Conservation (phyloP, 2,888 invertebrate genomes). For the Sepiola atlantica region DNA sequence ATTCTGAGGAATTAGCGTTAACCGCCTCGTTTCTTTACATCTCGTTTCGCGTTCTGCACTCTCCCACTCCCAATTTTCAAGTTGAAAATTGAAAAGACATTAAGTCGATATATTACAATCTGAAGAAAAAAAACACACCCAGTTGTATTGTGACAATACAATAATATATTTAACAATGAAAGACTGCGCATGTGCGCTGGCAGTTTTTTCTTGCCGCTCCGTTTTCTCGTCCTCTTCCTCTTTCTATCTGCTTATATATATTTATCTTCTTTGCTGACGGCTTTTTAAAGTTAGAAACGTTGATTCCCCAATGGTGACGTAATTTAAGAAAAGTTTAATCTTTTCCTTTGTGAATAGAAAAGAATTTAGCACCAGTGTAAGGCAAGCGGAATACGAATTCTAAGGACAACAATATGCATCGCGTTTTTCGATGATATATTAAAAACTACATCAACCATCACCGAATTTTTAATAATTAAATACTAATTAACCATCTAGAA, state of each 20-base stretch:
- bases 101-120: slow-evolving; percentile 32
- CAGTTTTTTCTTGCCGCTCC: neutral
- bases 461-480: no score
- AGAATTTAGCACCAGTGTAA: neutral
- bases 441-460: no score
- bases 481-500: no score
- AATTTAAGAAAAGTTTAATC: neutral
- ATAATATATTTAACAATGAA: slow-evolving; percentile 4
- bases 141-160: neutral
- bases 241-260: neutral
- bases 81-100: neutral
- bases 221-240: neutral
- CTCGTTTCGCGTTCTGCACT: neutral
- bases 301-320: neutral
- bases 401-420: no score
- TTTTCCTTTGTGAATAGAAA: neutral
- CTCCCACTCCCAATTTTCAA: neutral
- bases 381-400: neutral
- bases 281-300: neutral
- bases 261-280: neutral
- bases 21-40: neutral
- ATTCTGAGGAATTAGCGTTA: neutral
- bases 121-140: neutral
- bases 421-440: no score
- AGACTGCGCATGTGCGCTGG: neutral